phyloP scores from a whole-genome alignment of 2,113 vertebrate species.

The Microtus oregoni region DNA sequence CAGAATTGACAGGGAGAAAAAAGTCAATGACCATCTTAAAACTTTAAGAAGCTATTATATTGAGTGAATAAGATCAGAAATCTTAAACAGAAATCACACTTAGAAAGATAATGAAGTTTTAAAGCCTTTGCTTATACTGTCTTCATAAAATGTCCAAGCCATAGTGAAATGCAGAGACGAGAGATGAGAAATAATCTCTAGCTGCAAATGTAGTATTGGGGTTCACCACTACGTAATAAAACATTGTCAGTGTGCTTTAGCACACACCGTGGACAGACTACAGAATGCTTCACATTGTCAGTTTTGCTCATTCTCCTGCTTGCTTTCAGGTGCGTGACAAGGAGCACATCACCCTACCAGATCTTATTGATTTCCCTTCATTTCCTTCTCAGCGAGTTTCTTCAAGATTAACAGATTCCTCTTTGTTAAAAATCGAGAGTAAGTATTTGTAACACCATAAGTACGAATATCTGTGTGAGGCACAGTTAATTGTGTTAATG shows the following conservation, averaged over 20 bases:
- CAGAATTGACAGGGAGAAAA: constrained; percentile 35
- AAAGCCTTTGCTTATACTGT: constrained; percentile 3
- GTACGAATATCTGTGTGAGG: constrained; percentile 42
- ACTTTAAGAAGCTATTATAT: constrained; percentile 7
- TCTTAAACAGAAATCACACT: constrained; percentile 39
- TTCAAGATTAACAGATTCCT: constrained; percentile 76
- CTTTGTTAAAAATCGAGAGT: constrained; percentile 86
- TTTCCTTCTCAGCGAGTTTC: constrained; percentile 72
- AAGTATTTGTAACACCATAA: constrained; percentile 79
- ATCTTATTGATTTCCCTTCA: constrained; percentile 81
- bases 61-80: constrained; percentile 31
- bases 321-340: constrained; percentile 77
- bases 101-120: constrained; percentile 2
- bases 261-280: not conserved
- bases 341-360: constrained; percentile 40
- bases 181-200: not conserved
- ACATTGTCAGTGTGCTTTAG: not conserved
- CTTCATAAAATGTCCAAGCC: not conserved
- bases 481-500: constrained; percentile 15
- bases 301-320: constrained; percentile 52
- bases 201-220: not conserved
- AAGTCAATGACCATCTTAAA: constrained; percentile 24
- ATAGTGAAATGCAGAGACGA: not conserved
- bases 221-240: not conserved
- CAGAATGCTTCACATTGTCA: not conserved